Evolutionary conservation across 2,888 invertebrate genomes (phyloP), one percentile per base, ranked within the genome.

Genomic region (Lepidocyrtinus sp.): DNA sequence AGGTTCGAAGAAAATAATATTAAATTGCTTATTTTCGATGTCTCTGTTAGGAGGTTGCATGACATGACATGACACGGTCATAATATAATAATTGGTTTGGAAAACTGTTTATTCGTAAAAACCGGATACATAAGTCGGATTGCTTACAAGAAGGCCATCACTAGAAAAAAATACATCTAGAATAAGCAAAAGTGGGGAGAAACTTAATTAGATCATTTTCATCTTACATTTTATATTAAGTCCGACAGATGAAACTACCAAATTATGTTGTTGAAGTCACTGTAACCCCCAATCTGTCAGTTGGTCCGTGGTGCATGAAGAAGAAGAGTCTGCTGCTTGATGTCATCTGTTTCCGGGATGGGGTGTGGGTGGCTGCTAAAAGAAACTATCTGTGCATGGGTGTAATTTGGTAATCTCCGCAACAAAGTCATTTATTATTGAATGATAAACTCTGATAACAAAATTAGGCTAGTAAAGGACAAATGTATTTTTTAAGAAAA

Each of bases 11-110:
- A n/a, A n/a, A n/a, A n/a, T n/a, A n/a, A n/a, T n/a, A n/a, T n/a
- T n/a, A n/a, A n/a, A n/a, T n/a, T n/a, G n/a, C n/a, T n/a, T n/a
- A n/a, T n/a, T n/a, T n/a, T n/a, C n/a, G n/a, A n/a, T n/a, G n/a
- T n/a, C n/a, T n/a, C n/a, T n/a, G 70, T 64, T 17, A 68, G 36
- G 68, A 69, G 68, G 69, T 55, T 62, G 67, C 75, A 75, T 75
- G 75, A 75, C 75, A 69, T 75, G 75, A 75, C 75, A 69, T 75
- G 75, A 75, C 75, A 69, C 24, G 65, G 74, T 67, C 74, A 74
- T 62, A 62, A 75, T 62, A 62, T 62, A 75, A 36, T 36, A 36
- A 36, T 50, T 17, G 15, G 50, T n/a, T 5, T 36, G 50, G 50
- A 2, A 50, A 50, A 50, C 17, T 50, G 50, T 50, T n/a, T 17